A percentile compares a stretch with the other conserved stretches of the same genome.
phyloP scores from a whole-genome alignment of 2,888 invertebrate species.

The Dione vanillae region DNA sequence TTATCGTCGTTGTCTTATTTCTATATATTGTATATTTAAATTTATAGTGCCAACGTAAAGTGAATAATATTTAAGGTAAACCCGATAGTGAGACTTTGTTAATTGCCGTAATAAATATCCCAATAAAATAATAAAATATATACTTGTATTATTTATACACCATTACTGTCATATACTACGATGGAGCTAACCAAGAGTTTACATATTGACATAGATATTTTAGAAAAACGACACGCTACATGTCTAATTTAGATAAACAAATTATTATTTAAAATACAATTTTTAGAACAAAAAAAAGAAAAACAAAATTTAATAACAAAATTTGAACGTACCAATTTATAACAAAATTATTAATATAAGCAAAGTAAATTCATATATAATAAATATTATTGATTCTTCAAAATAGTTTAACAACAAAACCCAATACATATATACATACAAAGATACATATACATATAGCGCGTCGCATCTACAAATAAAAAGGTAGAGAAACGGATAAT shows the following conservation, averaged over 20 bases:
- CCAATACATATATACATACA: no score
- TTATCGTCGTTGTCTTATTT: conserved; percentile 36
- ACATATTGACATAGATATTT: conserved; percentile 6
- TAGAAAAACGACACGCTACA: conserved; percentile 15
- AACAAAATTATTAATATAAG: no score
- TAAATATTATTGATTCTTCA: no score
- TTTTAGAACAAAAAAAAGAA: no score
- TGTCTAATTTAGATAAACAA: background rate
- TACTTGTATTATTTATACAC: conserved; percentile 38
- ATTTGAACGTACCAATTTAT: no score
- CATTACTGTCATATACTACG: conserved; percentile 24
- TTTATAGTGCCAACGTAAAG: conserved; percentile 23
- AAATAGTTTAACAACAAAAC: no score
- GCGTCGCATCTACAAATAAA: conserved; percentile 20
- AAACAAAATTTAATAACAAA: no score
- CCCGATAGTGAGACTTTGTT: conserved; percentile 66
- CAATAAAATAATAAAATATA: conserved; percentile 41
- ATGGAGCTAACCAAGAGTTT: conserved; percentile 15
- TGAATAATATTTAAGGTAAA: conserved; percentile 76
- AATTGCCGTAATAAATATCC: conserved; percentile 51
- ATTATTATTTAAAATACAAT: no score
- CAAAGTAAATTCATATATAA: no score
- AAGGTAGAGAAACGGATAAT: conserved; percentile 50
- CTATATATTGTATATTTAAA: conserved; percentile 37
- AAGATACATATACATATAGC: background rate